Conservation (phyloP, 2,888 invertebrate species). For the Disparrhopalites patrizii region DNA sequence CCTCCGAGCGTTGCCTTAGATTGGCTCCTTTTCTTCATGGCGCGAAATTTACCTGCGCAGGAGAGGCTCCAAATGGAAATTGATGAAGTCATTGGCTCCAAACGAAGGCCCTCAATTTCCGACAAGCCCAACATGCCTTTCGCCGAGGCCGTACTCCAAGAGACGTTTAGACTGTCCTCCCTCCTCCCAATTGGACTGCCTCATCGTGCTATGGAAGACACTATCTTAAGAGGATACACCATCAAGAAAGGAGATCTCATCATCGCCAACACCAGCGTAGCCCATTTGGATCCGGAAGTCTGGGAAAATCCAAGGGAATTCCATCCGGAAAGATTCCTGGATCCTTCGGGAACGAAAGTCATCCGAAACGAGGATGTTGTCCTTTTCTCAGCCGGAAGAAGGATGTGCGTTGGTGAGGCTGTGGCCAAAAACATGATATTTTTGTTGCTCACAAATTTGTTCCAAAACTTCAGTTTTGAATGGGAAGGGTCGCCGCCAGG, state of each 20-base stretch:
- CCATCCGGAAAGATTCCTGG: constrained; percentile 5
- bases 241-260: not conserved
- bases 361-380: too few relatives aligned
- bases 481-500: too few relatives aligned
- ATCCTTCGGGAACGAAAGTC: too few relatives aligned
- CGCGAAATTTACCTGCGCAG: not conserved
- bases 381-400: too few relatives aligned
- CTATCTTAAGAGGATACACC: not conserved
- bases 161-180: not conserved
- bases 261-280: not conserved
- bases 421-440: too few relatives aligned
- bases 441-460: too few relatives aligned
- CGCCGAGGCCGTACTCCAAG: constrained; percentile 13
- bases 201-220: not conserved
- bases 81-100: not conserved
- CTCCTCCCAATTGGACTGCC: not conserved
- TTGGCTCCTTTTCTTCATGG: constrained; percentile 1
- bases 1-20: not conserved
- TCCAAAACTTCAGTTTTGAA: too few relatives aligned
- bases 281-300: not conserved
- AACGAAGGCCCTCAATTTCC: not conserved
- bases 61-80: not conserved
- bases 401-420: too few relatives aligned
- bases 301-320: not conserved
- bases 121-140: not conserved